phyloP scores from a whole-genome alignment of 2,888 invertebrate genomes.

The Calameuta idolon region DNA sequence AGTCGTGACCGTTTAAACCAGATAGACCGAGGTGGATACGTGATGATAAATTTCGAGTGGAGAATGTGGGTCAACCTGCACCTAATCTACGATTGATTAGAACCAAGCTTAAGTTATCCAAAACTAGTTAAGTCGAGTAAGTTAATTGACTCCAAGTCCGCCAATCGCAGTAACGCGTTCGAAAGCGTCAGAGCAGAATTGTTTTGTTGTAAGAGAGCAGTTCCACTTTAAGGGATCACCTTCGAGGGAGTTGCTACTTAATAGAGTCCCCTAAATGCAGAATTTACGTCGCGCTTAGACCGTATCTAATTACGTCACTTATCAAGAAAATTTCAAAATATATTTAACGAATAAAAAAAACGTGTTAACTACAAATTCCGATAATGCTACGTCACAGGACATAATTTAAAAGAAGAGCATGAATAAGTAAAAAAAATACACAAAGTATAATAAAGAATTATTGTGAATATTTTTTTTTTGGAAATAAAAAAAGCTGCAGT shows the following conservation, averaged over 20 bases:
- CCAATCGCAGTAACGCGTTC: slow-evolving; percentile 19
- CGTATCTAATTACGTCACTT: neutral
- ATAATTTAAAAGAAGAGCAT: too few species aligned
- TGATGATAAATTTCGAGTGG: slow-evolving; percentile 45
- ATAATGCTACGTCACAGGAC: neutral
- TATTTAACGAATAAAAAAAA: neutral
- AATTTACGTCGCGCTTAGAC: neutral
- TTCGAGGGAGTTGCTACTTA: neutral
- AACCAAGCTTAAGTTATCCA: slow-evolving; percentile 40
- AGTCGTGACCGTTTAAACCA: neutral
- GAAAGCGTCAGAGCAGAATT: neutral
- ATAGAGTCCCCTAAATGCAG: neutral
- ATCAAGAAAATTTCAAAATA: neutral
- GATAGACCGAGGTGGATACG: neutral
- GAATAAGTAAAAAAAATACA: too few species aligned
- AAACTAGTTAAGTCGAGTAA: slow-evolving; percentile 45
- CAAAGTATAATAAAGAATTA: too few species aligned
- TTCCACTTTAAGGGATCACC: neutral
- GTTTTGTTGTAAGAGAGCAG: neutral
- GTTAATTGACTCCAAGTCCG: slow-evolving; percentile 33
- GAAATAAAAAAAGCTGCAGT: too few species aligned
- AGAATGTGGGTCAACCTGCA: slow-evolving; percentile 39
- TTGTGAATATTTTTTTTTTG: too few species aligned
- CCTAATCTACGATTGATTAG: slow-evolving; percentile 49
- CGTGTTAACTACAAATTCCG: too few species aligned